Conservation (phyloP, 2,888 invertebrate genomes). For the Oxytorus armatus region DNA sequence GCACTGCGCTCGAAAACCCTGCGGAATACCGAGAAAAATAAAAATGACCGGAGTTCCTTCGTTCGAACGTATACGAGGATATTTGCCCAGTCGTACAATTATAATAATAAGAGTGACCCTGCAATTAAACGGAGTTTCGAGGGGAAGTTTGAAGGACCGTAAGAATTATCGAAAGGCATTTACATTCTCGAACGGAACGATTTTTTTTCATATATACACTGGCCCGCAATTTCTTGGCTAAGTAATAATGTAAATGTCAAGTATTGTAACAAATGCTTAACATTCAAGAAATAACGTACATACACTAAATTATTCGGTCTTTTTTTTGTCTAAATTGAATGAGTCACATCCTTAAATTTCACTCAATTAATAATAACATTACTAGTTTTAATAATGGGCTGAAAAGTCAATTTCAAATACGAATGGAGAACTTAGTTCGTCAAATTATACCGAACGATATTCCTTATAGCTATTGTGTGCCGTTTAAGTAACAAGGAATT, state of each 20-base stretch:
- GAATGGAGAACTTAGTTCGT: too few relatives aligned
- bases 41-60: conserved; percentile 28
- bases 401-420: too few relatives aligned
- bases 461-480: too few relatives aligned
- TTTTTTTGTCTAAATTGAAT: too few relatives aligned
- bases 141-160: conserved; percentile 1
- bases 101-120: conserved; percentile 23
- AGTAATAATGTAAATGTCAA: neutral
- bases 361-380: too few relatives aligned
- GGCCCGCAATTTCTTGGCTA: neutral
- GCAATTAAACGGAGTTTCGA: conserved; percentile 31
- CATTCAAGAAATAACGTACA: neutral
- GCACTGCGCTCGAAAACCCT: conserved; percentile 20
- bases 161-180: conserved; percentile 6
- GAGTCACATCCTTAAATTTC: too few relatives aligned
- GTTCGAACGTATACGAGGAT: neutral
- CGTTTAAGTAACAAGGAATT: too few relatives aligned
- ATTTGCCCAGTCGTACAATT: conserved; percentile 9
- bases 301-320: too few relatives aligned
- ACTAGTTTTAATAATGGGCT: too few relatives aligned
- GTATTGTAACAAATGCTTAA: neutral
- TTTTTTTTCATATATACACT: neutral
- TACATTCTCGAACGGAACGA: conserved; percentile 14
- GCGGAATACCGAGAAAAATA: conserved; percentile 26
- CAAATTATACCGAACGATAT: too few relatives aligned